Base-by-base conservation (phyloP, 2,888 invertebrate species). In the Urechis unicinctus region DNA sequence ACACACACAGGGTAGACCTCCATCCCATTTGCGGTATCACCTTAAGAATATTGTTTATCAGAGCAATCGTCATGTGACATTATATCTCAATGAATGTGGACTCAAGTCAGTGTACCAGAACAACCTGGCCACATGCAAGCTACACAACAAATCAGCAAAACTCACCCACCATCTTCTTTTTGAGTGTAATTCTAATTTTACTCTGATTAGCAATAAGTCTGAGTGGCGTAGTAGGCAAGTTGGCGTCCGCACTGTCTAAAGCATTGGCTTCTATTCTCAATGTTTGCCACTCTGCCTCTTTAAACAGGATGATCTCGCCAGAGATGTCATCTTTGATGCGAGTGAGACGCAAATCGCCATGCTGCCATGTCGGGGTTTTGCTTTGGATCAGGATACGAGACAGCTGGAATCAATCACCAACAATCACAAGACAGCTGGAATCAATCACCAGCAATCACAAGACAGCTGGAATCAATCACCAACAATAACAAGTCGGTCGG, bases 251-350 rank as follows among this genome's bases (percentile, higher is more conserved):
- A 24, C 64, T 63, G 45, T 67, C 67, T 5, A 68, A 0, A 92
- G 96, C 30, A 89, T 91, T 88, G 13, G 96, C 96, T 80, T 97
- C 96, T 71, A 97, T 89, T 61, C 95, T 84, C 24, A 97, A 86
- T 51, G 92, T 91, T 80, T 97, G 95, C 97, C 98, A 98, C 53
- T 62, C 59, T 6, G 60, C 57, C 48, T 77, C 75, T 83, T 98
- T 98, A 80, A 97, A 98, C 73, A 97, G 89, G 63, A 98, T 83
- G 62, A 97, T 82, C 71, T 95, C 90, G 44, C 91, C 91, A 61
- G 88, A 86, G 61, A 88, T 86, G 2, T 88, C 85, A 72, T 95
- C 93, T 79, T 94, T 91, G 65, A 98, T 83, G 69, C 95, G 85
- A 50, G 96, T 95, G 80, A 89, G 84, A 72, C 91, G 85, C 67